A percentile compares a stretch with the other conserved stretches of the same genome.
Evolutionary conservation across 1,140 invertebrate species (phyloP).

Genomic region (Lucilia sericata): DNA sequence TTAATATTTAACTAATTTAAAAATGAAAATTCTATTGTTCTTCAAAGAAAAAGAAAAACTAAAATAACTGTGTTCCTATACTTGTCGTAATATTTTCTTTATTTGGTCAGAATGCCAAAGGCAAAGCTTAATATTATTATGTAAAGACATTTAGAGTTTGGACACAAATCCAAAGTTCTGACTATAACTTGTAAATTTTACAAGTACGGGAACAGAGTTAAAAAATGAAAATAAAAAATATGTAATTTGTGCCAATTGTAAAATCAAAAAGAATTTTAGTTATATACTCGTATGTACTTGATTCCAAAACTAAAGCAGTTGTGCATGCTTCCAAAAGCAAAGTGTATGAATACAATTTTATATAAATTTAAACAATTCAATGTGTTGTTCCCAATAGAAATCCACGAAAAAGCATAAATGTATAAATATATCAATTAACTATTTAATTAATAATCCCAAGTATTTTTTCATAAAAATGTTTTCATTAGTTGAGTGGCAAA

Average conservation of each 20-base stretch:
- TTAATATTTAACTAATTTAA: background rate
- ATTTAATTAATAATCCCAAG: background rate
- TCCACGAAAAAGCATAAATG: background rate
- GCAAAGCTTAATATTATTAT: no score
- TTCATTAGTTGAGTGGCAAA: background rate
- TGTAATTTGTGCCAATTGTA: conserved; percentile 3
- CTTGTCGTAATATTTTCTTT: no score
- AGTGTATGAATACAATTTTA: background rate
- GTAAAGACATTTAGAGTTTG: no score
- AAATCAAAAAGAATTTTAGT: no score
- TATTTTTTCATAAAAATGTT: background rate
- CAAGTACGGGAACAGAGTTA: no score
- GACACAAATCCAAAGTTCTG: no score
- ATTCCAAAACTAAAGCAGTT: background rate
- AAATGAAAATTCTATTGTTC: background rate
- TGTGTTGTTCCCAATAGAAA: background rate
- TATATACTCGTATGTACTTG: no score
- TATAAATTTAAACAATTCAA: background rate
- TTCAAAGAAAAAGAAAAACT: background rate
- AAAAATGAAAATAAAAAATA: background rate
- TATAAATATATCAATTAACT: background rate
- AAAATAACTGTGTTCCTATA: no score
- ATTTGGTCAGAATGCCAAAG: no score
- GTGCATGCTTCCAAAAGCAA: background rate
- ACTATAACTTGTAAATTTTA: no score